A percentile compares a stretch with the other conserved stretches of the same genome.
Evolutionary conservation across 2,888 invertebrate genomes (phyloP).

Genomic region (Trachelus stipa): DNA sequence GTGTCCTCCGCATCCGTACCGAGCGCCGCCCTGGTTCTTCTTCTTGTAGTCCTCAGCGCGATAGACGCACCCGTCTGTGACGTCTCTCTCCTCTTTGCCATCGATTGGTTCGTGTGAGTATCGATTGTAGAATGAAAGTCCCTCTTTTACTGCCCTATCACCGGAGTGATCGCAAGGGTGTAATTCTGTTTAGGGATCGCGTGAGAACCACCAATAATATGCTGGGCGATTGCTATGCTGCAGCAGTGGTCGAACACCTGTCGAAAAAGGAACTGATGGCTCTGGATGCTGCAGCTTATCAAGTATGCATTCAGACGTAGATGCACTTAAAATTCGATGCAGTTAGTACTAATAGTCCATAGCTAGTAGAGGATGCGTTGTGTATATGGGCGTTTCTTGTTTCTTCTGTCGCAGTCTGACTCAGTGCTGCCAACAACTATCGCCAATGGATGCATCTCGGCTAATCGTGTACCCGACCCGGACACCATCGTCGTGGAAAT

Average conservation of each 20-base stretch:
- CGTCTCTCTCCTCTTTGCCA: conserved; percentile 84
- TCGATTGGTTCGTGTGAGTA: conserved; percentile 93
- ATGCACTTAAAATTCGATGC: too few relatives aligned
- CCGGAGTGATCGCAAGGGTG: not conserved
- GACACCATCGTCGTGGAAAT: conserved; percentile 64
- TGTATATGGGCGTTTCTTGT: not conserved
- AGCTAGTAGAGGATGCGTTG: too few relatives aligned
- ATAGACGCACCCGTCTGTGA: conserved; percentile 86
- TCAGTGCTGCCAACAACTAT: conserved; percentile 61
- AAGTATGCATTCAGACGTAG: conserved; percentile 57
- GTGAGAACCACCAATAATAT: conserved; percentile 90
- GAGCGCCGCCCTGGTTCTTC: conserved; percentile 84
- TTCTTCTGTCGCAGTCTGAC: conserved; percentile 53
- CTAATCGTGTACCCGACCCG: conserved; percentile 63
- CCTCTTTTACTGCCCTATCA: not conserved
- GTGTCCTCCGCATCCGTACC: conserved; percentile 90
- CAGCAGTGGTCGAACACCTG: conserved; percentile 85
- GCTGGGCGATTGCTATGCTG: conserved; percentile 88
- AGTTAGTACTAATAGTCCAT: too few relatives aligned
- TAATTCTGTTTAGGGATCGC: conserved; percentile 75
- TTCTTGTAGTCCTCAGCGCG: conserved; percentile 84
- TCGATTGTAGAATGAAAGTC: conserved; percentile 4
- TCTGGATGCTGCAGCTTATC: conserved; percentile 76
- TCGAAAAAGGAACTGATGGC: conserved; percentile 86
- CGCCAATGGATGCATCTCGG: conserved; percentile 63